Percentiles rank a stretch among this genome's conserved stretches.
Conservation (phyloP, 2,113 vertebrate genomes). For the Coptodon bakossiorum region DNA sequence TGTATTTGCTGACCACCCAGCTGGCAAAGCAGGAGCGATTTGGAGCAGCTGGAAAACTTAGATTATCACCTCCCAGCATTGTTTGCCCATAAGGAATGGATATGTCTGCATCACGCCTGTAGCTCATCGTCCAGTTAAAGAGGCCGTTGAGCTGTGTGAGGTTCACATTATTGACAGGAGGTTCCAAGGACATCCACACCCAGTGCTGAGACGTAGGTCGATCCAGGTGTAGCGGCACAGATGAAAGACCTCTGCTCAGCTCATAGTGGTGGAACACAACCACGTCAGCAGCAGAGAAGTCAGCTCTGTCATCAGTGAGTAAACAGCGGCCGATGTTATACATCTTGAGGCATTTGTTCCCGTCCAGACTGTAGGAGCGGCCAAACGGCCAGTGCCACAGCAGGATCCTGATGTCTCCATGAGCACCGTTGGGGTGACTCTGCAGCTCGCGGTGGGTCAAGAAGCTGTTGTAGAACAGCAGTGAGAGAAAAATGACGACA, state of each 20-base stretch:
- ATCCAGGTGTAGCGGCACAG: constrained; percentile 51
- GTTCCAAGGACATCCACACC: constrained; percentile 87
- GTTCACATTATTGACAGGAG: constrained; percentile 72
- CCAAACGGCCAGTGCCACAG: constrained; percentile 84
- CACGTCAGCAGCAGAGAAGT: constrained; percentile 59
- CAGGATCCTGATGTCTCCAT: constrained; percentile 63
- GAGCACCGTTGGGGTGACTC: not conserved
- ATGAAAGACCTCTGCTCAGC: constrained; percentile 3
- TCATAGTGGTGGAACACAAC: constrained; percentile 83
- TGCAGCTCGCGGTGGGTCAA: not conserved
- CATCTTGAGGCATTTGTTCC: constrained; percentile 55
- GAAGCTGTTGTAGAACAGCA: not conserved
- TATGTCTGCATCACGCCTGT: constrained; percentile 80
- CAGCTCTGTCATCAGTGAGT: constrained; percentile 60
- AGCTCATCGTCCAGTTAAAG: constrained; percentile 90
- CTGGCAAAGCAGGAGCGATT: constrained; percentile 73
- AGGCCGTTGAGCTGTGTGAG: constrained; percentile 56
- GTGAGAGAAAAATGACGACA: not conserved
- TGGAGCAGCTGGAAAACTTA: constrained; percentile 2
- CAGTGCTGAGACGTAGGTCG: constrained; percentile 72
- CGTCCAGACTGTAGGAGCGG: constrained; percentile 45
- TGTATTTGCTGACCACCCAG: constrained; percentile 76
- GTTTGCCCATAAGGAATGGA: constrained; percentile 80
- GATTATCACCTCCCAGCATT: not conserved
- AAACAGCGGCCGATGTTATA: constrained; percentile 66